Conservation (phyloP, 2,797 vertebrate species). For the Paramormyrops hopkinsi region DNA sequence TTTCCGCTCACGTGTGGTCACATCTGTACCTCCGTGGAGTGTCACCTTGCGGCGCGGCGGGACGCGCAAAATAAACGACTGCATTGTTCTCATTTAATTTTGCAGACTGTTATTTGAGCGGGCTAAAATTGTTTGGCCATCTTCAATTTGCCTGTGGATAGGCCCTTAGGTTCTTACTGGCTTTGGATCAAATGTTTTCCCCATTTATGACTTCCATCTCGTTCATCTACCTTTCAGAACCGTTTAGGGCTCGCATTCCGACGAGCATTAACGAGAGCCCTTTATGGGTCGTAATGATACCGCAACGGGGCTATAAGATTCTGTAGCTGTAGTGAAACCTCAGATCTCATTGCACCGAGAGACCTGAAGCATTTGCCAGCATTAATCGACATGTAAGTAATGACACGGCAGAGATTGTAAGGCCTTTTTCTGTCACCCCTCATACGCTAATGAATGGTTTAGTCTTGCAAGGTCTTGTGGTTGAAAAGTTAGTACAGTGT, state of each 20-base stretch:
- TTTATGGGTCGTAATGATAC: not conserved
- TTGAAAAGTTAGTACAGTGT: not conserved
- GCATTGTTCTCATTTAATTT: not conserved
- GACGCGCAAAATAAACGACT: not conserved
- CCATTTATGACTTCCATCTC: constrained; percentile 10
- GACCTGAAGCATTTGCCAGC: constrained; percentile 11
- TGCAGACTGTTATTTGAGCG: not conserved
- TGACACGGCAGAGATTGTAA: not conserved
- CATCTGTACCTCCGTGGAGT: not conserved
- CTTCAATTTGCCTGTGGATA: not conserved
- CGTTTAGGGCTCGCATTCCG: constrained; percentile 21
- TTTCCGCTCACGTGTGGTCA: not conserved
- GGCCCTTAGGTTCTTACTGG: not conserved
- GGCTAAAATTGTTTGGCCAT: not conserved
- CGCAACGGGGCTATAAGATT: constrained; percentile 5
- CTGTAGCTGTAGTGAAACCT: not conserved
- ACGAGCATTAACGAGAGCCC: not conserved
- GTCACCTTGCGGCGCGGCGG: not conserved
- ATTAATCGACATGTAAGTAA: constrained; percentile 23
- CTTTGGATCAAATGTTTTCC: not conserved
- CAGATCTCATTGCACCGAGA: not conserved
- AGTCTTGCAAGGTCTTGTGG: not conserved
- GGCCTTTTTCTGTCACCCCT: not conserved
- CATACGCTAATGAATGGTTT: not conserved
- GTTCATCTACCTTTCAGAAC: constrained; percentile 22